A percentile compares a stretch with the other conserved stretches of the same genome.
Conservation (phyloP, 2,888 invertebrate genomes). For the Dynastes hyllus region DNA sequence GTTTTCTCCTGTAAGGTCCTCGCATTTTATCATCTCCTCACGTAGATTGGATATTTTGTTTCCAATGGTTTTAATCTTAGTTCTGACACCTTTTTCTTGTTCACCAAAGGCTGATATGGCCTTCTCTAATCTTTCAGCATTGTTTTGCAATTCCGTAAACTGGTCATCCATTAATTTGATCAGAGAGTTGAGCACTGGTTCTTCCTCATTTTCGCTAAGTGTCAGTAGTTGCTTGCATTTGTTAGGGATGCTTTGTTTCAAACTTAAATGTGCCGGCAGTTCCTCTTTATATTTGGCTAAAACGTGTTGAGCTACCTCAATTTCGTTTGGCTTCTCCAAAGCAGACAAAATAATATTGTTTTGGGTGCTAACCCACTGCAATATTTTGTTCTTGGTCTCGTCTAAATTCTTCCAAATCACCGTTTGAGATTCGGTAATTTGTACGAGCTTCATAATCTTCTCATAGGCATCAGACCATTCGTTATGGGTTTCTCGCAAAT, state of each 20-base stretch:
- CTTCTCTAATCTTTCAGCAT: conserved; percentile 83
- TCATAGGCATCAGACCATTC: conserved; percentile 84
- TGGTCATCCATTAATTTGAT: conserved; percentile 82
- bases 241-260: conserved; percentile 84
- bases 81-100: conserved; percentile 82
- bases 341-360: conserved; percentile 85
- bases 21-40: conserved; percentile 90
- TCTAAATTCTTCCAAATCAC: conserved; percentile 96
- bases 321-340: conserved; percentile 84
- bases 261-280: conserved; percentile 83
- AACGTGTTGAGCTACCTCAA: conserved; percentile 85
- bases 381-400: conserved; percentile 86
- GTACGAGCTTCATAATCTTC: conserved; percentile 81
- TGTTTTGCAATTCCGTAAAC: conserved; percentile 82
- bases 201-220: conserved; percentile 81
- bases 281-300: conserved; percentile 91
- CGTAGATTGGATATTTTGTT: conserved; percentile 76
- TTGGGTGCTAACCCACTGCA: conserved; percentile 89
- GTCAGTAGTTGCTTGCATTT: conserved; percentile 88
- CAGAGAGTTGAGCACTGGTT: conserved; percentile 80
- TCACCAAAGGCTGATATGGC: conserved; percentile 83
- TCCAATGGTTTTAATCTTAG: conserved; percentile 81
- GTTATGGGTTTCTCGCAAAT: conserved; percentile 77
- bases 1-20: conserved; percentile 92
- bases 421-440: conserved; percentile 89